A percentile compares a stretch with the other conserved stretches of the same genome.
Evolutionary conservation across 2,888 invertebrate genomes (phyloP).

Genomic region (Electrophaes corylata): DNA sequence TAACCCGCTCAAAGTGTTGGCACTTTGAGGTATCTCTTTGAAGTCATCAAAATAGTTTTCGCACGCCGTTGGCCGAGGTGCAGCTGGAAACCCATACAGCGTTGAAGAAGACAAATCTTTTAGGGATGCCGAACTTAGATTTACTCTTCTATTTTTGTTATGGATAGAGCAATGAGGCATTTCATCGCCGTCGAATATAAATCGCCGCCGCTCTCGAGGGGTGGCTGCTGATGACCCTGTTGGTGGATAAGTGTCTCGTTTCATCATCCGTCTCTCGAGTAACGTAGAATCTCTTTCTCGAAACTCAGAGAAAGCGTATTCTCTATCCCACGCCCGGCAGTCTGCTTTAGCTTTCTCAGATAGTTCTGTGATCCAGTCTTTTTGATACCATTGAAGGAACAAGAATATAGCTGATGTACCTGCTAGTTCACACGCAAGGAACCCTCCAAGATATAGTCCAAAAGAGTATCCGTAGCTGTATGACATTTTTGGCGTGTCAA

Average conservation of each 20-base stretch:
- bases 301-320: constrained; percentile 79
- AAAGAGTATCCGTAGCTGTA: constrained; percentile 96
- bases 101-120: constrained; percentile 84
- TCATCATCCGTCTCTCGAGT: constrained; percentile 75
- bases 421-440: constrained; percentile 92
- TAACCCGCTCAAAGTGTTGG: constrained; percentile 76
- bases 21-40: constrained; percentile 81
- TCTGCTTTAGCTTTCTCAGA: constrained; percentile 79
- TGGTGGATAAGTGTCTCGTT: constrained; percentile 76
- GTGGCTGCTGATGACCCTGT: constrained; percentile 76
- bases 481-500: constrained; percentile 91
- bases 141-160: constrained; percentile 75
- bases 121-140: constrained; percentile 82
- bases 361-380: constrained; percentile 84
- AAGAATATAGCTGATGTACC: constrained; percentile 94
- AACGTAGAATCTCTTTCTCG: constrained; percentile 75
- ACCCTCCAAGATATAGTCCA: constrained; percentile 92
- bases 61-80: constrained; percentile 85
- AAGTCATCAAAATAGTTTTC: constrained; percentile 85
- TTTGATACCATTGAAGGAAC: constrained; percentile 92
- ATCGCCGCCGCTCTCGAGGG: constrained; percentile 83
- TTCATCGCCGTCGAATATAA: constrained; percentile 86
- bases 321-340: constrained; percentile 77
- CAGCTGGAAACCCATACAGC: constrained; percentile 86
- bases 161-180: constrained; percentile 83